Percentiles rank a stretch among this genome's conserved stretches.
Evolutionary conservation across 2,888 invertebrate genomes (phyloP).

Genomic region (Cataglyphis livida): DNA sequence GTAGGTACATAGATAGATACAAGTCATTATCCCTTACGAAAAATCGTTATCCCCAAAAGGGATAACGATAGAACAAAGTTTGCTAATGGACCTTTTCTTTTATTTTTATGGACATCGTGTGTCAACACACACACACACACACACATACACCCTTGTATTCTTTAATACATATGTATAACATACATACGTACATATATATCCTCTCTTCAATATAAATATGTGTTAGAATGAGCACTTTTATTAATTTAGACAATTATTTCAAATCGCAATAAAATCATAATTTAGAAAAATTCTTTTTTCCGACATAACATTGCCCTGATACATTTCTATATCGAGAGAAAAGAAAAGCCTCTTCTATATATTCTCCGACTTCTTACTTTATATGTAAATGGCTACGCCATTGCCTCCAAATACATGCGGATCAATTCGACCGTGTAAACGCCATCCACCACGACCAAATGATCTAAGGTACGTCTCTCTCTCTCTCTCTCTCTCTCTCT

Average conservation of each 20-base stretch:
- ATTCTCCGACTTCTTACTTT: not conserved
- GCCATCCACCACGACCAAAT: slow-evolving; percentile 38
- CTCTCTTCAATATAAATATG: not conserved
- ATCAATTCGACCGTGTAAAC: slow-evolving; percentile 27
- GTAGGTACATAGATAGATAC: slow-evolving; percentile 6
- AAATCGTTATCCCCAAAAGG: not conserved
- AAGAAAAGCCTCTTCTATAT: not conserved
- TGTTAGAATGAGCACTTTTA: not conserved
- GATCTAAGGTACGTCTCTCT: slow-evolving; percentile 27
- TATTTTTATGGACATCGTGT: not conserved
- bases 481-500: too few relatives aligned
- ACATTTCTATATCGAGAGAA: not conserved
- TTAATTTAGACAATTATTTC: not conserved
- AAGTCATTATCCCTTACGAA: not conserved
- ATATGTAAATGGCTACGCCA: not conserved
- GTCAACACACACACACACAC: not conserved
- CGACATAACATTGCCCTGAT: not conserved
- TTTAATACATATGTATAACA: not conserved
- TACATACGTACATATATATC: not conserved
- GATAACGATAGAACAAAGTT: not conserved
- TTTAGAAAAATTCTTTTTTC: not conserved
- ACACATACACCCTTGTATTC: not conserved
- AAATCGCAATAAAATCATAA: not conserved
- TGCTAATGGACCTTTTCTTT: not conserved
- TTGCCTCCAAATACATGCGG: slow-evolving; percentile 6